Percentiles rank a stretch among this genome's conserved stretches.
phyloP scores from a whole-genome alignment of 2,797 vertebrate genomes.

The Notolabrus celidotus region DNA sequence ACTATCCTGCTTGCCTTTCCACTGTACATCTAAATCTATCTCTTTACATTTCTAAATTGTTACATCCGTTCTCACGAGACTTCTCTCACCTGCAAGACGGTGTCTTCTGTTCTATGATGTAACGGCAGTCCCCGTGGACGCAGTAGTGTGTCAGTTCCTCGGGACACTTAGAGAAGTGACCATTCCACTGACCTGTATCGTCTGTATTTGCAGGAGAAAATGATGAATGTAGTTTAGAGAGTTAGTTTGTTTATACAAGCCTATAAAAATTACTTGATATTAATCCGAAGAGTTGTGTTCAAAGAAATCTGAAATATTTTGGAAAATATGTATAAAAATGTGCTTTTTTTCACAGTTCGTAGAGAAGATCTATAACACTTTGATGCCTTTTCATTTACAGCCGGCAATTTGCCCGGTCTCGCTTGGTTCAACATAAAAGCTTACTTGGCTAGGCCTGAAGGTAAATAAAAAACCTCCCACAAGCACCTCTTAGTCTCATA shows the following conservation, averaged over 20 bases:
- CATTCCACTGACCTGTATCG: conserved; percentile 74
- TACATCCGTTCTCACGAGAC: neutral
- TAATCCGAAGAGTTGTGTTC: too few relatives aligned
- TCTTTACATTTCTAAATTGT: too few relatives aligned
- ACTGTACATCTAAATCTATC: neutral
- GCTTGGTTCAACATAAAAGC: too few relatives aligned
- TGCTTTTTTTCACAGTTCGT: too few relatives aligned
- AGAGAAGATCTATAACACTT: too few relatives aligned
- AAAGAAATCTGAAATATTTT: too few relatives aligned
- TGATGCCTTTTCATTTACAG: too few relatives aligned
- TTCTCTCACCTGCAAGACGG: conserved; percentile 88
- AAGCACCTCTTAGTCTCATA: neutral
- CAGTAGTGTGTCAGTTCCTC: conserved; percentile 88
- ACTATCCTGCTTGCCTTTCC: neutral
- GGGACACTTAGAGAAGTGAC: conserved; percentile 91
- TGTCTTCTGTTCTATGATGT: conserved; percentile 83
- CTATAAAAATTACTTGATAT: too few relatives aligned
- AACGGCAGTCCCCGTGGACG: conserved; percentile 91
- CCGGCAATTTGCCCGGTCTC: too few relatives aligned
- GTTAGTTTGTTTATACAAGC: too few relatives aligned
- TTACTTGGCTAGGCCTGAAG: too few relatives aligned
- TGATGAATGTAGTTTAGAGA: neutral
- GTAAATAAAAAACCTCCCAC: neutral
- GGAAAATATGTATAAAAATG: too few relatives aligned
- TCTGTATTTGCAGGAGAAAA: conserved; percentile 57